Base-by-base conservation (phyloP, 1,140 invertebrate species). In the Sweltsa coloradensis region DNA sequence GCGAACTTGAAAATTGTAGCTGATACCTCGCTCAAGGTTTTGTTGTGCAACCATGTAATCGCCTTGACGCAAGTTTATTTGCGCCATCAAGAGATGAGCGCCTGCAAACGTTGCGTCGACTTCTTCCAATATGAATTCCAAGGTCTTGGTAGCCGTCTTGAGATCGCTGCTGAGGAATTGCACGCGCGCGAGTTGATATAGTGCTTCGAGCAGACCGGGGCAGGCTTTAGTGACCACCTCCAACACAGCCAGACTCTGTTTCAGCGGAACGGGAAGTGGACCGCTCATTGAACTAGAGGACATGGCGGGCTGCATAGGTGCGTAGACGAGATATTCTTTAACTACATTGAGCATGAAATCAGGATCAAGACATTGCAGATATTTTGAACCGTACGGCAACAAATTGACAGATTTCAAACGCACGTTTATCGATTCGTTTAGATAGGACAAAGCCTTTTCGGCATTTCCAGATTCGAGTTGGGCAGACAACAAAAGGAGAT, bases 1-100 rank as follows among this genome's bases (percentile, higher is more conserved):
- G 54, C 90, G 66, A 0, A 95, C 81, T 66, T 89, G 80, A 60
- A 97, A 95, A 65, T 95, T 89, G 58, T 85, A 84, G 57, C 89
- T 93, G 1, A 96, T 65, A 47, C 85, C 90, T 47, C 84, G 74
- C 70, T 97, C 91, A 22, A 97, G 66, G 45, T 78, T 83, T 60
- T 94, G 85, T 14, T 81, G 74, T 0, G 91, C 92, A 55, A 81
- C 74, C 24, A 82, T 74, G 57, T 78, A 86, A 52, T 84, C 77
- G 29, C 79, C 75, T 62, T 88, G 80, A 34, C 75, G 70, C 2
- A 81, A 64, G 45, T 86, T 75, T 40, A 93, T 85, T 65, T 94
- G 87, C 16, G 93, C 89, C 71, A 93, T 76, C 3, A 96, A 65
- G 3, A 97, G 70, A 66, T 94, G 82, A 19, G 81, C 86, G 53